A percentile compares a stretch with the other conserved stretches of the same genome.
phyloP scores from a whole-genome alignment of 64 coral and sea anemone species.

The Stylophora pistillata region DNA sequence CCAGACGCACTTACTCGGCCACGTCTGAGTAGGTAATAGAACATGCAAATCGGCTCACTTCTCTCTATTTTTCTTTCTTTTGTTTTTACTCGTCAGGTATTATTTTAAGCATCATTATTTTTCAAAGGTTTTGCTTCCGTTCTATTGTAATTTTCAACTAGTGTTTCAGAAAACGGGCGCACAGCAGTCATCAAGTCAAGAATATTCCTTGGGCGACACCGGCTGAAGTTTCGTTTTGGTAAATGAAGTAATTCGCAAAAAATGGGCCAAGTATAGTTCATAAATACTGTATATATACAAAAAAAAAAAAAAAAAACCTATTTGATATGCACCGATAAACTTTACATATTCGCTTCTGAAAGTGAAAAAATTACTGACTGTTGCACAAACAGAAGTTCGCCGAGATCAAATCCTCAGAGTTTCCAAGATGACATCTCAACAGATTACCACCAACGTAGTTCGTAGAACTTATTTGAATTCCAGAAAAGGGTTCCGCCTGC shows the following conservation, averaged over 20 bases:
- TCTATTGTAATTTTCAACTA: neutral
- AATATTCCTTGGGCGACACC: neutral
- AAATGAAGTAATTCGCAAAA: neutral
- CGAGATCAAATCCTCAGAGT: neutral
- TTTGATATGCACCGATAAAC: neutral
- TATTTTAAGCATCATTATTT: neutral
- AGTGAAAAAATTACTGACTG: neutral
- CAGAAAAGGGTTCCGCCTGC: conserved; percentile 15
- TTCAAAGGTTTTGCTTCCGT: neutral
- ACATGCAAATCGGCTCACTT: neutral
- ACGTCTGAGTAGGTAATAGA: neutral
- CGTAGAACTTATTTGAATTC: conserved; percentile 21
- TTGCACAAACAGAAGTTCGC: neutral
- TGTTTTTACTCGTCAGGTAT: neutral
- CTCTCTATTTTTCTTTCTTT: neutral
- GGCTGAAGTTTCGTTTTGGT: neutral
- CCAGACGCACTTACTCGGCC: neutral
- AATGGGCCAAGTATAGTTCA: neutral
- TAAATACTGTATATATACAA: too few relatives aligned
- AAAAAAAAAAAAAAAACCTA: too few relatives aligned
- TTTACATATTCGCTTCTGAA: neutral
- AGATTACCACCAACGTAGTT: neutral
- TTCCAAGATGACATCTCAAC: conserved; percentile 6
- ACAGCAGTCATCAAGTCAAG: neutral
- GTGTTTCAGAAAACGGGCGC: neutral